Conservation (phyloP, 2,888 invertebrate species). For the Mycogona germanica region DNA sequence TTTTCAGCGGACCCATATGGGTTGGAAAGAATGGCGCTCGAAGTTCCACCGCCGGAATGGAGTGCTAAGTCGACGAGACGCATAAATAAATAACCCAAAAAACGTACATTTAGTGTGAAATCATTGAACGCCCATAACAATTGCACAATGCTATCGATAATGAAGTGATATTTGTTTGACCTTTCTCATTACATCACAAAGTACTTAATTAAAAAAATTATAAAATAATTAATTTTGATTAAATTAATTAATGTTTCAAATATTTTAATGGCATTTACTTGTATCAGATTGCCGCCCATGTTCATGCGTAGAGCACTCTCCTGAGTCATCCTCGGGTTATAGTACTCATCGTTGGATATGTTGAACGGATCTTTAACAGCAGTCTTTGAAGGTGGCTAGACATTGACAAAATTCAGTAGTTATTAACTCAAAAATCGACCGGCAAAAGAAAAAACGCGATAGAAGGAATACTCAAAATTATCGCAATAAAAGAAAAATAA, state of each 20-base stretch:
- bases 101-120: neutral
- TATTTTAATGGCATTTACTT: no score
- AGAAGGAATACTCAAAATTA: neutral
- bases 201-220: no score
- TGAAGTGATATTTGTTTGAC: neutral
- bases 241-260: no score
- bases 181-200: no score
- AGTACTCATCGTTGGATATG: slow-evolving; percentile 94
- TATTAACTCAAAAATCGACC: neutral
- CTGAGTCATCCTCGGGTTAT: slow-evolving; percentile 63
- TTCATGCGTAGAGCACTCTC: slow-evolving; percentile 21
- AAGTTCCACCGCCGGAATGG: slow-evolving; percentile 92
- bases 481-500: no score
- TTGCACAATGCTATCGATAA: no score
- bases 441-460: neutral
- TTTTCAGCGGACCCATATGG: slow-evolving; percentile 67
- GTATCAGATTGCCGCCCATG: slow-evolving; percentile 29
- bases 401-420: neutral
- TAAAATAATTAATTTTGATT: no score
- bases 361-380: slow-evolving; percentile 92
- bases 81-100: neutral
- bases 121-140: neutral
- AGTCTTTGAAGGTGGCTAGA: slow-evolving; percentile 21
- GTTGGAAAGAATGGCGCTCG: slow-evolving; percentile 92
- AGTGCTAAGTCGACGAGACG: slow-evolving; percentile 60